Base-by-base conservation (phyloP, 1,140 invertebrate species). In the Radopholus similis region DNA sequence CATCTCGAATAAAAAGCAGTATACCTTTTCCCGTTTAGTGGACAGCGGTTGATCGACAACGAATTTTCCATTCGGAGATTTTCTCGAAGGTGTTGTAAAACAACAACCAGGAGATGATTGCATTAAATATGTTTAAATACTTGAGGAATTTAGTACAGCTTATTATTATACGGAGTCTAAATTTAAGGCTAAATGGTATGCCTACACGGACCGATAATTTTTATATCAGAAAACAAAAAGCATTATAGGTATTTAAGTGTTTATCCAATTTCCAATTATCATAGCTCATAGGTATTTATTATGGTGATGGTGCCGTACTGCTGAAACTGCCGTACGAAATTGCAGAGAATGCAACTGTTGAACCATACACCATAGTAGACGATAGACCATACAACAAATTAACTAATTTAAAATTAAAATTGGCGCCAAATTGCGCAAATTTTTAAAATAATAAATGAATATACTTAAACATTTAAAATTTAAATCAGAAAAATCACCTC, bases 11-110 rank as follows among this genome's bases (percentile, higher is more conserved):
- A n/a, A n/a, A 44, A 37, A 47, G 15, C 40, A 62, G 26, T 13
- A 62, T 40, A 66, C 64, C 38, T 59, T 66, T 58, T 66, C 64
- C 11, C 64, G 54, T 63, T 66, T 66, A 2, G 64, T 66, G 5
- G 64, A 66, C 21, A 66, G 54, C 18, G 64, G 64, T 15, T 21
- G 9, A 47, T 66, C 64, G 34, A 66, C 15, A 13, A 66, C 34
- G 35, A 66, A 56, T 59, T 66, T 59, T 6, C 54, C 34, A 34
- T n/a, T 21, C 32, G 64, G 23, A 9, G 55, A 55, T 47, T 30
- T 38, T 60, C 54, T 59, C 15, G 64, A 59, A 8, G 40, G 64
- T 11, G 54, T 66, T 13, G 37, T 62, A 66, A 59, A 66, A 13
- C 38, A 37, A 35, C 51, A 34, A 34, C 55, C 64, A 18, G 51